These are phyloP conservation scores for Xanthia togata DNA, from an alignment of 2,888 invertebrate species.

Conservation along the genomic window DNA sequence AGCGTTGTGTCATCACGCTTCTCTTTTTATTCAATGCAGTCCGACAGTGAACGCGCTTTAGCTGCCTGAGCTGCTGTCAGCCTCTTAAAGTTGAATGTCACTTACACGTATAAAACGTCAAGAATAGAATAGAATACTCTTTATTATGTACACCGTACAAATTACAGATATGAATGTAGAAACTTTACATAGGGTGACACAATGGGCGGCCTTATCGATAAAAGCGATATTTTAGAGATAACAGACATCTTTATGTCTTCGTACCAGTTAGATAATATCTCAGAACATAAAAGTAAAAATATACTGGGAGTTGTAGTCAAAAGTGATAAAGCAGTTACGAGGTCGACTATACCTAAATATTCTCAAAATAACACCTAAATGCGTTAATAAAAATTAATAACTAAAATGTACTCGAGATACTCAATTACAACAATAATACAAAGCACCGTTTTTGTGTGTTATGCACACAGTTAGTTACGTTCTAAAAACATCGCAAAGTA, in stretches of 20 bases:
- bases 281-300: neutral
- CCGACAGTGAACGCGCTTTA: too few relatives aligned
- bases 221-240: neutral
- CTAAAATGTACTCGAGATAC: neutral
- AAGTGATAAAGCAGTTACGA: neutral
- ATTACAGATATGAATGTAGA: neutral
- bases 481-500: constrained; percentile 33
- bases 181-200: neutral
- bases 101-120: neutral
- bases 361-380: neutral
- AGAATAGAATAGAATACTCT: neutral
- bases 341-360: neutral
- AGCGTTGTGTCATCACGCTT: too few relatives aligned
- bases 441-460: constrained; percentile 11
- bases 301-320: neutral
- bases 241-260: neutral
- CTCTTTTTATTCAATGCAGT: too few relatives aligned
- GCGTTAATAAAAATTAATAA: neutral
- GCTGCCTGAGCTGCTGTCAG: too few relatives aligned
- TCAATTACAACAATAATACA: neutral
- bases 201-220: neutral
- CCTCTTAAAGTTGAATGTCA: neutral
- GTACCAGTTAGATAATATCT: neutral
- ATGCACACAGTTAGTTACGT: constrained; percentile 37
- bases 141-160: neutral